phyloP scores from a whole-genome alignment of 2,113 vertebrate genomes.

The Tachysurus fulvidraco region DNA sequence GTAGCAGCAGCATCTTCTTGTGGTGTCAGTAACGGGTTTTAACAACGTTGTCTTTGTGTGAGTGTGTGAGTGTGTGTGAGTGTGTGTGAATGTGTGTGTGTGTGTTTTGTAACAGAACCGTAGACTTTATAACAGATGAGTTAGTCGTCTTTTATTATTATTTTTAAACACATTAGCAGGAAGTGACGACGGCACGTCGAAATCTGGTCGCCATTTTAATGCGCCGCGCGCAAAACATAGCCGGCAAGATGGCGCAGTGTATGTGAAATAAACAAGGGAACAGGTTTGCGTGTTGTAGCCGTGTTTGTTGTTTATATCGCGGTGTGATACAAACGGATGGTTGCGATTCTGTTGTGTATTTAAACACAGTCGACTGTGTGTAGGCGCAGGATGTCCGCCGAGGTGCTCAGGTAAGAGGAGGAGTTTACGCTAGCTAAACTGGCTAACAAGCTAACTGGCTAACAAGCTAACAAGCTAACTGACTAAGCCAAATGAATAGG shows the following conservation, averaged over 20 bases:
- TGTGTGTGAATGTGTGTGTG: too few relatives aligned
- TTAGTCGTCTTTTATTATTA: too few relatives aligned
- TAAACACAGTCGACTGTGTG: neutral
- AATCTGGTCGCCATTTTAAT: slow-evolving; percentile 56
- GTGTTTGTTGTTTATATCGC: neutral
- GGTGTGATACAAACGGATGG: neutral
- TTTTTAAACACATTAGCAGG: too few relatives aligned
- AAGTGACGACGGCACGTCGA: slow-evolving; percentile 5
- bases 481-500: neutral
- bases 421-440: neutral
- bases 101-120: too few relatives aligned
- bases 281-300: neutral
- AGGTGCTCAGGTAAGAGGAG: slow-evolving; percentile 52
- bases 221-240: slow-evolving; percentile 27
- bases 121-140: too few relatives aligned
- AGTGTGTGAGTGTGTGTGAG: too few relatives aligned
- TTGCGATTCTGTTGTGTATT: neutral
- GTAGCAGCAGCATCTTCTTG: too few relatives aligned
- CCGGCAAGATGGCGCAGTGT: slow-evolving; percentile 55
- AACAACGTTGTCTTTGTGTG: too few relatives aligned
- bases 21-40: too few relatives aligned
- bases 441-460: neutral
- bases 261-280: neutral
- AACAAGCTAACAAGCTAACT: neutral
- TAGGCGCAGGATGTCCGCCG: slow-evolving; percentile 47